Conservation (phyloP, 2,113 vertebrate species). For the Isurus oxyrinchus region DNA sequence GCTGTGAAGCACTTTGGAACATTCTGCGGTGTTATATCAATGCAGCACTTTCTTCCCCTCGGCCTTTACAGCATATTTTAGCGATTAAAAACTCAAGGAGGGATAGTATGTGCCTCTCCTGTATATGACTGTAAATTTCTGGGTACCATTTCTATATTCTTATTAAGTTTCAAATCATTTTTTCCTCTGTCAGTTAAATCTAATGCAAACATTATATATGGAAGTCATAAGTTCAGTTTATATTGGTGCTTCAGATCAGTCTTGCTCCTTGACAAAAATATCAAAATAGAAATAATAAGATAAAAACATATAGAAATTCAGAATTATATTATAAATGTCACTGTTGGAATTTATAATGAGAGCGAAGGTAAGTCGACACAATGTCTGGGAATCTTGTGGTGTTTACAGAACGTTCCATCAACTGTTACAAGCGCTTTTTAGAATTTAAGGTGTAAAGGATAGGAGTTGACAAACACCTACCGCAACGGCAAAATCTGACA, state of each 20-base stretch:
- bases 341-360: neutral
- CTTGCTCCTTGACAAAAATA: neutral
- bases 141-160: conserved; percentile 67
- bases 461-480: neutral
- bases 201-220: conserved; percentile 53
- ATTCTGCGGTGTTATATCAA: neutral
- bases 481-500: neutral
- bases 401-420: neutral
- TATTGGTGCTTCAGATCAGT: neutral
- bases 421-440: neutral
- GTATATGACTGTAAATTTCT: conserved; percentile 75
- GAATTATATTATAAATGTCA: neutral
- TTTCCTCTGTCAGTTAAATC: conserved; percentile 64
- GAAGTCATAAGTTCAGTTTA: neutral
- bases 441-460: neutral
- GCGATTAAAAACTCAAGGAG: conserved; percentile 53
- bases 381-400: neutral
- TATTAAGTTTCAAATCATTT: conserved; percentile 66
- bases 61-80: conserved; percentile 68
- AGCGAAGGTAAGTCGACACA: neutral
- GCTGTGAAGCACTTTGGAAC: neutral
- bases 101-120: conserved; percentile 58
- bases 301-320: neutral
- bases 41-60: neutral
- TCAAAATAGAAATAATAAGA: neutral